Evolutionary conservation across 2,113 vertebrate species (phyloP).

Genomic region (Delphinapterus leucas): DNA sequence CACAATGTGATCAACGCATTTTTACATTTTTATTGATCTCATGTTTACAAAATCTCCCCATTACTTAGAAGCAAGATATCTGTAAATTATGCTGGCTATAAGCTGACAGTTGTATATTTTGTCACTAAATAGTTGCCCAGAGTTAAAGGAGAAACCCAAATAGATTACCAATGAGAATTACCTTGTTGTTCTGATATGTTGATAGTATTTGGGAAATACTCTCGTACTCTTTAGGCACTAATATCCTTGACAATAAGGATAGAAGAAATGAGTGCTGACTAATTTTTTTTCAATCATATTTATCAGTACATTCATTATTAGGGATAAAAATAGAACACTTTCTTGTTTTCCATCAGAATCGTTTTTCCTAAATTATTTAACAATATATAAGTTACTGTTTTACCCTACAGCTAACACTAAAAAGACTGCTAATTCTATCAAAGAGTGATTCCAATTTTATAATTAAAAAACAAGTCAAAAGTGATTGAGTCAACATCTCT

Average conservation of each 20-base stretch:
- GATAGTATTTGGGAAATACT: background rate
- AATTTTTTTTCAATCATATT: background rate
- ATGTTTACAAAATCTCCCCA: background rate
- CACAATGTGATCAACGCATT: background rate
- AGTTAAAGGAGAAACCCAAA: background rate
- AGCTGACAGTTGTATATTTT: background rate
- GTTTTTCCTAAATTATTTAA: background rate
- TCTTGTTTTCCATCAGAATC: background rate
- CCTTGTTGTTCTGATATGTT: background rate
- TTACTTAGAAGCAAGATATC: background rate
- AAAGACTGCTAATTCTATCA: background rate
- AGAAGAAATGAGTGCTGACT: background rate
- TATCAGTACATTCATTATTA: background rate
- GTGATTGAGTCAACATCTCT: background rate
- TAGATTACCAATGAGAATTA: background rate
- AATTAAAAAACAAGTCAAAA: slow-evolving; percentile 36
- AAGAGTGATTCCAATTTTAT: slow-evolving; percentile 34
- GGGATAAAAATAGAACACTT: background rate
- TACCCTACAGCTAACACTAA: background rate
- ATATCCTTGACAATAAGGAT: background rate
- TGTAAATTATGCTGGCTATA: background rate
- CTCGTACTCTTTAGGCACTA: fast-evolving
- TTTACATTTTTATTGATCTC: slow-evolving; percentile 17
- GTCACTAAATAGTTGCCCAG: background rate
- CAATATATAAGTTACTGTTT: background rate